A percentile compares a stretch with the other conserved stretches of the same genome.
Conservation (phyloP, 1,140 invertebrate genomes). For the Heliconius melpomene region DNA sequence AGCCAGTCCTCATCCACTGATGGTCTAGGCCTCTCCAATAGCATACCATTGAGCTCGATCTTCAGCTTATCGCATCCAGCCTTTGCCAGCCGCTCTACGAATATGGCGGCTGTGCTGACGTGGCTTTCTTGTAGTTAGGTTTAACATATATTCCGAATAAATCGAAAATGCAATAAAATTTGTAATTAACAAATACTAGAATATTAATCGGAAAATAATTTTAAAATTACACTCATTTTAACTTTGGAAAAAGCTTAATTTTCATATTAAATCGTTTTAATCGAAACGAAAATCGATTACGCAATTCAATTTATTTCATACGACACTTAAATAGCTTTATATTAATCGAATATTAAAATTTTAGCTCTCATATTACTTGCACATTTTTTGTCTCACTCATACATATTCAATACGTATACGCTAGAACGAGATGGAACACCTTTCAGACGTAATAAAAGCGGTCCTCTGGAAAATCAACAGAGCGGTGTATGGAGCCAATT, state of each 20-base stretch:
- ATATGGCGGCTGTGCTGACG: no score
- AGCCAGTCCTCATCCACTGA: no score
- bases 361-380: constrained; percentile 16
- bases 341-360: constrained; percentile 29
- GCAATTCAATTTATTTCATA: constrained; percentile 7
- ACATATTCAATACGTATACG: constrained; percentile 16
- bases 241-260: not conserved
- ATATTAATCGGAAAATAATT: not conserved
- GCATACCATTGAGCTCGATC: no score
- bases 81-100: no score
- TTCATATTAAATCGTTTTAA: not conserved
- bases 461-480: constrained; percentile 62
- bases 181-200: no score
- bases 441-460: constrained; percentile 51
- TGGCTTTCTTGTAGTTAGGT: no score
- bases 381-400: constrained; percentile 41
- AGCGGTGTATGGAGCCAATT: constrained; percentile 59
- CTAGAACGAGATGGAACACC: constrained; percentile 37
- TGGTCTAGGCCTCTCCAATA: no score
- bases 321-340: constrained; percentile 14
- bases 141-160: no score
- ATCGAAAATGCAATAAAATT: no score
- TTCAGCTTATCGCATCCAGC: no score
- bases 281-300: constrained; percentile 7
- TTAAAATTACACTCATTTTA: not conserved